Percentiles rank a stretch among this genome's conserved stretches.
These are phyloP conservation scores for Agelas oroides DNA, from an alignment of 37 sponge, comb jelly and placozoan species.

Conservation along the genomic window DNA sequence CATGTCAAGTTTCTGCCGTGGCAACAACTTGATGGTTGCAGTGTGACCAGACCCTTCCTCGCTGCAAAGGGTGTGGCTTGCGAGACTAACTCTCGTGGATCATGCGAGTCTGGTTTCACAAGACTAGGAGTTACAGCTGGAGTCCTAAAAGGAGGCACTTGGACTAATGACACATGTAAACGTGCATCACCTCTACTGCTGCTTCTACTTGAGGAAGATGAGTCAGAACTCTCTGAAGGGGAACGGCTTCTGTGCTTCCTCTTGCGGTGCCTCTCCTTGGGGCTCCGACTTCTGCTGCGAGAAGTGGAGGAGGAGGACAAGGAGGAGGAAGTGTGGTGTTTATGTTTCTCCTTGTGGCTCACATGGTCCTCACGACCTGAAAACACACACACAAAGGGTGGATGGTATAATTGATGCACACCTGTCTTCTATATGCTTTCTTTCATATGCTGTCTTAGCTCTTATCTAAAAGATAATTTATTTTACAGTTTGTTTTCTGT, in stretches of 20 bases:
- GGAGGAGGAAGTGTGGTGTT: not conserved
- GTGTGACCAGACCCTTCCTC: no score
- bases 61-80: no score
- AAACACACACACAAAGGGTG: no score
- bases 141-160: not conserved
- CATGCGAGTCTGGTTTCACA: no score
- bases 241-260: not conserved
- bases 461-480: no score
- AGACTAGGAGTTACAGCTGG: not conserved
- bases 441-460: not conserved
- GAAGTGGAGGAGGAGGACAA: not conserved
- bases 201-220: not conserved
- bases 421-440: no score
- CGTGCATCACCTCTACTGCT: not conserved
- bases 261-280: not conserved
- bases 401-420: not conserved
- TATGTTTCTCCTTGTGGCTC: not conserved
- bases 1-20: no score
- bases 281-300: constrained; percentile 15
- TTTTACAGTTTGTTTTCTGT: no score
- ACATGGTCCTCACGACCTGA: not conserved
- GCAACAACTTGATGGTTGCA: no score
- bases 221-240: not conserved
- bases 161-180: no score
- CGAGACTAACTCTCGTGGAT: no score